These are phyloP conservation scores for Sebastes elongatus DNA, from an alignment of 2,797 vertebrate genomes.

Conservation along the genomic window DNA sequence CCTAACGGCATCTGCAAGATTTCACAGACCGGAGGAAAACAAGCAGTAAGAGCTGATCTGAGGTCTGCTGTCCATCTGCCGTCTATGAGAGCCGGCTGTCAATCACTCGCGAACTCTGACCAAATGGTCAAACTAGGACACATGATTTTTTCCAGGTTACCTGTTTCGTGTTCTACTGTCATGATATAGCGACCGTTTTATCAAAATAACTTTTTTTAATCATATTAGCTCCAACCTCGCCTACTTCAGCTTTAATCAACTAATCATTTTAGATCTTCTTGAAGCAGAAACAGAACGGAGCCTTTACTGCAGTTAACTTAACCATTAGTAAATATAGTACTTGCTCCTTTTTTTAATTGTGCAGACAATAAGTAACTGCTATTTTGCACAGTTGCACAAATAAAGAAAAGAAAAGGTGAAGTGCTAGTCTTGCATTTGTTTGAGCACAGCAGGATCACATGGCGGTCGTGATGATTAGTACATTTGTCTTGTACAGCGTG, in stretches of 20 bases:
- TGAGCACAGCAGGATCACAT: conserved; percentile 15
- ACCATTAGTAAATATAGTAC: background rate
- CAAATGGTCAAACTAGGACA: no score
- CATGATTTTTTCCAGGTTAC: no score
- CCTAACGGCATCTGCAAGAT: no score
- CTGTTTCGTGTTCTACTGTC: no score
- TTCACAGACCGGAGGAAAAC: no score
- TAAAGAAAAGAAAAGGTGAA: background rate
- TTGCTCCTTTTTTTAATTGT: background rate
- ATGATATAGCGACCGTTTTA: no score
- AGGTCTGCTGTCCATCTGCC: no score
- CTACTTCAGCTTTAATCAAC: background rate
- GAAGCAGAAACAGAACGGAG: background rate
- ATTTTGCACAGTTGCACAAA: background rate
- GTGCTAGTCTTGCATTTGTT: background rate
- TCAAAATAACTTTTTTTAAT: no score
- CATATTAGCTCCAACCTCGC: no score
- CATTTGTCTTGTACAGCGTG: conserved; percentile 13
- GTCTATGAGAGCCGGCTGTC: no score
- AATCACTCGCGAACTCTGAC: no score
- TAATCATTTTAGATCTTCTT: background rate
- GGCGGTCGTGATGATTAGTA: conserved; percentile 6
- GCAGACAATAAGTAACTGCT: background rate
- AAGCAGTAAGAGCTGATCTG: no score
- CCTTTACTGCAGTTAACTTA: background rate